Evolutionary conservation across 2,797 vertebrate genomes (phyloP), one percentile per base, ranked within the genome.

Genomic region (Chromobotia macracanthus): DNA sequence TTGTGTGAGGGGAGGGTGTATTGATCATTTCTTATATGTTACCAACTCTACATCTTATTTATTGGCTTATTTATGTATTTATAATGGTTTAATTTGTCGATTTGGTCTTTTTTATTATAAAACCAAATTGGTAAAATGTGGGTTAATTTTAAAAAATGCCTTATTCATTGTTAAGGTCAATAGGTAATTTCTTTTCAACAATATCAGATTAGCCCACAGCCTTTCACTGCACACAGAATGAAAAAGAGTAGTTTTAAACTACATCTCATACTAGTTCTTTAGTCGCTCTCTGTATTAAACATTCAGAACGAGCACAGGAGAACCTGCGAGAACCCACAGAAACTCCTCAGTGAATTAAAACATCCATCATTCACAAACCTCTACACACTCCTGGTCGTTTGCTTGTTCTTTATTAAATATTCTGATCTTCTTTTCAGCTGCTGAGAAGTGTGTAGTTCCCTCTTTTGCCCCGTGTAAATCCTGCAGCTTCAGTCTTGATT

Each of bases 21-120:
- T 84, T 0, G 82, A 90, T 84, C 72, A 79, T 89, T 91, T 31
- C 8, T 4, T 91, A 90, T 92, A 92, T 90, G 88, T 88, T 84
- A 88, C 83, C 75, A 89, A 87, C 87, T 87, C 77, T 88, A 83
- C 79, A 58, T 81, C 83, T 89, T 87, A 83, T 90, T 94, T 90
- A 93, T 93, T 93, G 89, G 91, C 92, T 91, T 84, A 89, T 87
- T 86, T 88, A 91, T 93, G 90, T 93, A 93, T 93, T 92, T 92
- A 92, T 91, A 85, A 87, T 89, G 85, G 84, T 92, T 91, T 88
- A 89, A 90, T 88, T 89, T 87, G 87, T 87, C 68, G 72, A 71
- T 90, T 89, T 75, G 74, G 77, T 58, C 28, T 71, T 75, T 87
- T 86, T 86, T 84, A 88, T 87, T 90, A 31, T n/a, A 87, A 83